These are phyloP conservation scores for Trogon melanurus DNA, from an alignment of 2,113 vertebrate genomes.

Conservation along the genomic window DNA sequence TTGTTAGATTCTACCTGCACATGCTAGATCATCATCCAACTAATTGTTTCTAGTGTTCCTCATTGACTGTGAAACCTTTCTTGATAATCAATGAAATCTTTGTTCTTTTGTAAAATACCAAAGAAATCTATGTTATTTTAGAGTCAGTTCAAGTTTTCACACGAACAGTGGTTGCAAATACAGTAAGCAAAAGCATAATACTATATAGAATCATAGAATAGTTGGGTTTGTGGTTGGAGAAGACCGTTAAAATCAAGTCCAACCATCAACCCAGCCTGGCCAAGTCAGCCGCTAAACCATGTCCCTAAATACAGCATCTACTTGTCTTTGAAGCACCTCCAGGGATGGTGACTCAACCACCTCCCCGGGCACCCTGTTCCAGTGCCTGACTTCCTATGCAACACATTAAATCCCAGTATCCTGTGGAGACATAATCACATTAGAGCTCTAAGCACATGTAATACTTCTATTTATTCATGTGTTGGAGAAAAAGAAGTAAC, in stretches of 20 bases:
- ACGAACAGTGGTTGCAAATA: background rate
- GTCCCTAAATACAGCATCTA: too few relatives aligned
- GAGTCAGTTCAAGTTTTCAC: background rate
- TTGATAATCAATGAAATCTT: background rate
- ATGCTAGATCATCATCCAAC: background rate
- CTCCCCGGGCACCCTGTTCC: too few relatives aligned
- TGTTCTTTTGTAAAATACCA: background rate
- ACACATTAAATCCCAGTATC: background rate
- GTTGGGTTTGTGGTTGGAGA: too few relatives aligned
- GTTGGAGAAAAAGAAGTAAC: background rate
- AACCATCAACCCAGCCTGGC: too few relatives aligned
- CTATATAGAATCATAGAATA: background rate
- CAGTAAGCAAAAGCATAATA: background rate
- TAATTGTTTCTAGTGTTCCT: background rate
- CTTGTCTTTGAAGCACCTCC: too few relatives aligned
- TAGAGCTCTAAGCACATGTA: slow-evolving; percentile 24
- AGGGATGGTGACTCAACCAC: too few relatives aligned
- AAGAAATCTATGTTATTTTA: background rate
- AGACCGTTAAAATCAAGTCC: too few relatives aligned
- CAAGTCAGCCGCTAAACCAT: too few relatives aligned
- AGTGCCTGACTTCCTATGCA: background rate
- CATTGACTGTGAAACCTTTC: background rate
- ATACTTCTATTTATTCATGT: background rate
- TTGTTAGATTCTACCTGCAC: background rate
- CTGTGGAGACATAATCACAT: slow-evolving; percentile 34